These are phyloP conservation scores for Linnaemya tessellans DNA, from an alignment of 2,888 invertebrate species.

Conservation along the genomic window DNA sequence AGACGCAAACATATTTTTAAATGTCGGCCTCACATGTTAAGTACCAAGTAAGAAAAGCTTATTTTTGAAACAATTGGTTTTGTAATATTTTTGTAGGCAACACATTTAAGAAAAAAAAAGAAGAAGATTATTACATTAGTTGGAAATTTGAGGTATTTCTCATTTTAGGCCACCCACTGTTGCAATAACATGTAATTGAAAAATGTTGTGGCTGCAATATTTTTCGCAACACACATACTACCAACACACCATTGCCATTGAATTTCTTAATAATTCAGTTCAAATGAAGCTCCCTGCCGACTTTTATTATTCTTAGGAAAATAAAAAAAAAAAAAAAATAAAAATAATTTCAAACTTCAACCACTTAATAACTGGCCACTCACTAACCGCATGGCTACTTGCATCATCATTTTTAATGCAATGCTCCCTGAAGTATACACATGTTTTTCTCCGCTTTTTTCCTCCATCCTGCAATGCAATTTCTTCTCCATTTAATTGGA, in stretches of 20 bases:
- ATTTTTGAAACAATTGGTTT: too few species aligned
- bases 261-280: neutral
- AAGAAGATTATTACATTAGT: too few species aligned
- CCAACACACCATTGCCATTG: neutral
- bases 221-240: neutral
- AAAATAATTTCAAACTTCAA: constrained; percentile 1
- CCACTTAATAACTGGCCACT: constrained; percentile 14
- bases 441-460: constrained; percentile 10
- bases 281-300: neutral
- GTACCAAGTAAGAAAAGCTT: too few species aligned
- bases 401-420: neutral
- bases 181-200: neutral
- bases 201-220: neutral
- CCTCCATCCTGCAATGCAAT: neutral
- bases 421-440: constrained; percentile 4
- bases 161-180: neutral
- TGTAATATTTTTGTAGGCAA: too few species aligned
- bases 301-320: neutral
- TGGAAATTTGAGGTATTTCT: too few species aligned
- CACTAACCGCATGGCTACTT: constrained; percentile 6
- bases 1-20: too few species aligned
- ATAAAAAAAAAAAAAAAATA: too few species aligned
- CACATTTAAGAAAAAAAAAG: too few species aligned
- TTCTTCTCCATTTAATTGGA: constrained; percentile 43
- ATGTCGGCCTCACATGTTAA: too few species aligned